Evolutionary conservation across 92 coral and sea anemone genomes (phyloP).

Genomic region (Virgularia gustaviana): DNA sequence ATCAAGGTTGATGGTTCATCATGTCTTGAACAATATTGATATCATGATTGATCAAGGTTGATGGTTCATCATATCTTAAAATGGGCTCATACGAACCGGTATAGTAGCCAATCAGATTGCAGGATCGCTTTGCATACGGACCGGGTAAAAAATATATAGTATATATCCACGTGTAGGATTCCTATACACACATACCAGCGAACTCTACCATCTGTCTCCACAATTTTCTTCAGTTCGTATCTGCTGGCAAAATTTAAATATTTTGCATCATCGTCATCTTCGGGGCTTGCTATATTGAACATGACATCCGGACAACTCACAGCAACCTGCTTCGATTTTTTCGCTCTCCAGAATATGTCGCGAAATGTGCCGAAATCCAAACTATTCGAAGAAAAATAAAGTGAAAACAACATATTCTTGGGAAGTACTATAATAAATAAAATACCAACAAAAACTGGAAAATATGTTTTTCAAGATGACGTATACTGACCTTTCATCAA

Average conservation of each 20-base stretch:
- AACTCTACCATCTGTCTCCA: constrained; percentile 83
- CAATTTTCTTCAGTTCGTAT: constrained; percentile 77
- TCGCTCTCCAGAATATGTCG: constrained; percentile 75
- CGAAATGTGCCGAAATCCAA: constrained; percentile 76
- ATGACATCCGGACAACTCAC: constrained; percentile 93
- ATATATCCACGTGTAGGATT: no score
- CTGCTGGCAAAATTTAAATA: constrained; percentile 64
- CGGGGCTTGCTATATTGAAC: constrained; percentile 70
- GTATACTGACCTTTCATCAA: constrained; percentile 73
- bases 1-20: no score
- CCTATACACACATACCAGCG: constrained; percentile 75
- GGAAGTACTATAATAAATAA: background rate
- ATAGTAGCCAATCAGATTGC: no score
- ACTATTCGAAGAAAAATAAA: constrained; percentile 27
- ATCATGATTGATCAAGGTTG: no score
- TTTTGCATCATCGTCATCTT: constrained; percentile 46
- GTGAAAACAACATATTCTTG: background rate
- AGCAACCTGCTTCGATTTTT: constrained; percentile 51
- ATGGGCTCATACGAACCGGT: background rate
- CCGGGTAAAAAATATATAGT: no score
- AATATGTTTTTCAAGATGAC: no score
- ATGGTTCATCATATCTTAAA: background rate
- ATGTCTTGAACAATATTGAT: no score
- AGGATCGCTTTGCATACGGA: no score
- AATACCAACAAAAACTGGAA: no score